phyloP scores from a whole-genome alignment of 2,113 vertebrate species.

The Progne subis region DNA sequence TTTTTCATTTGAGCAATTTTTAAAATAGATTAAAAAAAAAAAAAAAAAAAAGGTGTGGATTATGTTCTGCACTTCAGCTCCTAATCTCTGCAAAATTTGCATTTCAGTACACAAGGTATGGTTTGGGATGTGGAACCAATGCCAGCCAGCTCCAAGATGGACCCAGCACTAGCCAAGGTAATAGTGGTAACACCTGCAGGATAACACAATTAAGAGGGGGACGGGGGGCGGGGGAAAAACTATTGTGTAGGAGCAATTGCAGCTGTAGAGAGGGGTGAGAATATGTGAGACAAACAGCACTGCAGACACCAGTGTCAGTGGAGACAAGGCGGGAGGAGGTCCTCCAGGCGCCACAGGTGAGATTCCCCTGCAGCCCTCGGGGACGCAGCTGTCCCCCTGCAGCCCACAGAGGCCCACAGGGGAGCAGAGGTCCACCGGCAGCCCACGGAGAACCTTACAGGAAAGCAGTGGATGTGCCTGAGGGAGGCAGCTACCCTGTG shows the following conservation, averaged over 20 bases:
- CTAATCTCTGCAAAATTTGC: not conserved
- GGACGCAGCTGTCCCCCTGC: too few species aligned
- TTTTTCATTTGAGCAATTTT: not conserved
- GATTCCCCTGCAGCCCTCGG: not conserved
- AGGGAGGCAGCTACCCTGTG: not conserved
- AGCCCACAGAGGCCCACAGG: not conserved
- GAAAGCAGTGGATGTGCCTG: not conserved
- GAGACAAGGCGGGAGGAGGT: not conserved
- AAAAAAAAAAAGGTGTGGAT: not conserved
- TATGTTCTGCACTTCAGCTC: not conserved
- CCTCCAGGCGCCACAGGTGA: not conserved
- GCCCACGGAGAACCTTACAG: rapidly evolving
- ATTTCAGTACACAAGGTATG: not conserved
- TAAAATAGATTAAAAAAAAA: not conserved
- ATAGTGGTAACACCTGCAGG: too few species aligned
- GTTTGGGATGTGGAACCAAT: not conserved
- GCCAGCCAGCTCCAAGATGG: not conserved
- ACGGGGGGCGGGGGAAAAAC: not conserved
- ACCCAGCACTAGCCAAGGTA: not conserved
- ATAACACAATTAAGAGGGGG: not conserved
- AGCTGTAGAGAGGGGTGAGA: not conserved
- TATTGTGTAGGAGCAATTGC: not conserved
- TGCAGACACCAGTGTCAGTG: not conserved
- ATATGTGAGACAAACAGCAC: not conserved
- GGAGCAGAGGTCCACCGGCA: not conserved